A percentile compares a stretch with the other conserved stretches of the same genome.
Conservation (phyloP, 2,797 vertebrate genomes). For the Brachymystax lenok region DNA sequence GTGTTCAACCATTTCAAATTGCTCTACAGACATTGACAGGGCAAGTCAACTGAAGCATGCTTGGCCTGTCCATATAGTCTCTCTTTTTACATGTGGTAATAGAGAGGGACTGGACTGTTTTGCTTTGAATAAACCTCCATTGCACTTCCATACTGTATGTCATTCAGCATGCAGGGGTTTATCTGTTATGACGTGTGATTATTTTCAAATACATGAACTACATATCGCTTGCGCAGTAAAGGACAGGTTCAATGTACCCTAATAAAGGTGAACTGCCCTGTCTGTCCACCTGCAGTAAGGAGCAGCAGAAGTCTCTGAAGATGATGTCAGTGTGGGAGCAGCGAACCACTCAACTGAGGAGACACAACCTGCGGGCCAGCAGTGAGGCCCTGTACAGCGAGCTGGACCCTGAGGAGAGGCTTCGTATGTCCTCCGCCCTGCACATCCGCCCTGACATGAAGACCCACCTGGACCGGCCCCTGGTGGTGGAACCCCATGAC, state of each 20-base stretch:
- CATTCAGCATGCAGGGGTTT: constrained; percentile 47
- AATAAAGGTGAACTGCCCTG: not conserved
- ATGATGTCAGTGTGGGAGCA: constrained; percentile 95
- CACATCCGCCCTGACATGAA: constrained; percentile 90
- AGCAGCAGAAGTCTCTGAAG: constrained; percentile 88
- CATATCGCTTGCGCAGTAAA: not conserved
- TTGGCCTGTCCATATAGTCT: constrained; percentile 60
- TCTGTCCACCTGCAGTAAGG: constrained; percentile 76
- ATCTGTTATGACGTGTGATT: constrained; percentile 23
- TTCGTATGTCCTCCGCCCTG: constrained; percentile 80
- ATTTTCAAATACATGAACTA: constrained; percentile 22
- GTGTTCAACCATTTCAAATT: constrained; percentile 31
- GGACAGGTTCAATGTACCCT: not conserved
- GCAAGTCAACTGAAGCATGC: constrained; percentile 39
- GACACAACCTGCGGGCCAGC: constrained; percentile 87
- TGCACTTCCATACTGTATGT: constrained; percentile 43
- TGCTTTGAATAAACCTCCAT: constrained; percentile 39
- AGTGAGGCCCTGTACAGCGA: constrained; percentile 90
- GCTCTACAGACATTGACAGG: constrained; percentile 15
- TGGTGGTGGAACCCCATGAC: constrained; percentile 83
- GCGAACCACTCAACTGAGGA: constrained; percentile 87
- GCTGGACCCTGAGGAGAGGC: constrained; percentile 85
- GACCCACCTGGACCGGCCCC: constrained; percentile 90
- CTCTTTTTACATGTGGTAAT: constrained; percentile 45
- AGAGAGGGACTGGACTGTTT: constrained; percentile 22